Conservation (phyloP, 2,888 invertebrate genomes). For the Andrena trimmerana region DNA sequence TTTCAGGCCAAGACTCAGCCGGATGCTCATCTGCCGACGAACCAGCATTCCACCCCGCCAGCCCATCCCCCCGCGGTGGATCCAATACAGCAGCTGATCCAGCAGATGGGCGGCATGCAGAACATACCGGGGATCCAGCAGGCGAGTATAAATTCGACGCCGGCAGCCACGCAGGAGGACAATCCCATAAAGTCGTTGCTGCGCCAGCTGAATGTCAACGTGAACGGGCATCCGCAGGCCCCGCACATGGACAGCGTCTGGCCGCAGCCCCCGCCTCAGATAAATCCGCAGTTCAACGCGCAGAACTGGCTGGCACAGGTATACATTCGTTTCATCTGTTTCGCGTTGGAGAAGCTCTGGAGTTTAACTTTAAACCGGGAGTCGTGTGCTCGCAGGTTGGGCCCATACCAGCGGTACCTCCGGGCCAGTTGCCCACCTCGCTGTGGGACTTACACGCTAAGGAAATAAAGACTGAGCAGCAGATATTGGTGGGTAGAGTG, state of each 20-base stretch:
- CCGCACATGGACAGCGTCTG: slow-evolving; percentile 81
- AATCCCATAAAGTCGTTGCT: slow-evolving; percentile 86
- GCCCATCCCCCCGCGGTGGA: slow-evolving; percentile 83
- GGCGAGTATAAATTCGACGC: slow-evolving; percentile 73
- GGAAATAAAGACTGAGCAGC: slow-evolving; percentile 86
- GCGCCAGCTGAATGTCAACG: slow-evolving; percentile 84
- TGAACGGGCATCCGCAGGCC: slow-evolving; percentile 78
- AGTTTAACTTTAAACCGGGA: too few relatives aligned
- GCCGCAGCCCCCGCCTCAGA: slow-evolving; percentile 82
- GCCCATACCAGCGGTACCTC: slow-evolving; percentile 81
- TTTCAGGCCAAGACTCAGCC: slow-evolving; percentile 77
- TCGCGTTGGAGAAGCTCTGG: neutral
- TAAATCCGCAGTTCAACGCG: slow-evolving; percentile 80
- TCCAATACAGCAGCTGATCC: slow-evolving; percentile 86
- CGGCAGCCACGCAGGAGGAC: slow-evolving; percentile 79
- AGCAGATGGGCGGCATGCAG: slow-evolving; percentile 86
- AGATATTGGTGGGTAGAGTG: slow-evolving; percentile 83
- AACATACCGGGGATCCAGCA: slow-evolving; percentile 82
- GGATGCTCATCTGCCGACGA: slow-evolving; percentile 78
- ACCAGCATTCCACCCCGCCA: slow-evolving; percentile 75
- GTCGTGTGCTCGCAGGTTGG: slow-evolving; percentile 74
- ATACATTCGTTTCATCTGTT: neutral
- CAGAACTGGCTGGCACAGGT: slow-evolving; percentile 84
- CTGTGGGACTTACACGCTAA: slow-evolving; percentile 84
- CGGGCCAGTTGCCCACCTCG: slow-evolving; percentile 82